Evolutionary conservation across 2,113 vertebrate genomes (phyloP).

Genomic region (Microcebus tavaratra): DNA sequence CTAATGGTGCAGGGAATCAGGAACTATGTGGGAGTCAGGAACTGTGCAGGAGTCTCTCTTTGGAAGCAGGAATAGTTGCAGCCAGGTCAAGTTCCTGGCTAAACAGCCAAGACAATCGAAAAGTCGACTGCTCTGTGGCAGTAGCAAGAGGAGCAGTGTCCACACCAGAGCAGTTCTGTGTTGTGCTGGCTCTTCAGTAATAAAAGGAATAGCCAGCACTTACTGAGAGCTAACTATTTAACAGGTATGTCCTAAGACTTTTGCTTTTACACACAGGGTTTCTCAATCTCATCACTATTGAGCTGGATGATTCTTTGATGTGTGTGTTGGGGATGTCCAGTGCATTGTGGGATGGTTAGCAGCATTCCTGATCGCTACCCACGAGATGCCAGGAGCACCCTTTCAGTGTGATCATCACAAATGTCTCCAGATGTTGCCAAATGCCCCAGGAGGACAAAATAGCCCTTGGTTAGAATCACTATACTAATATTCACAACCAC

Average conservation of each 20-base stretch:
- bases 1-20: background rate
- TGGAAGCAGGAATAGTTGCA: background rate
- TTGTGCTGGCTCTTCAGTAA: background rate
- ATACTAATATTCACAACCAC: background rate
- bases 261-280: background rate
- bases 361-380: background rate
- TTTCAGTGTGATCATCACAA: background rate
- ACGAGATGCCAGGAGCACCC: background rate
- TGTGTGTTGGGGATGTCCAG: background rate
- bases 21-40: background rate
- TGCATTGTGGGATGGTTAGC: background rate
- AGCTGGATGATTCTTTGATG: background rate
- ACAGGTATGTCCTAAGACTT: background rate
- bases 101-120: background rate
- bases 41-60: background rate
- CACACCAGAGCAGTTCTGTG: background rate
- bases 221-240: background rate
- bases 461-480: background rate
- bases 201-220: background rate
- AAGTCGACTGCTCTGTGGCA: background rate
- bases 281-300: background rate
- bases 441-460: background rate
- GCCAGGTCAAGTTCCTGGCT: background rate
- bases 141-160: background rate
- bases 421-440: background rate